Evolutionary conservation across 2,888 invertebrate genomes (phyloP).

Genomic region (Meteorus cinctellus): DNA sequence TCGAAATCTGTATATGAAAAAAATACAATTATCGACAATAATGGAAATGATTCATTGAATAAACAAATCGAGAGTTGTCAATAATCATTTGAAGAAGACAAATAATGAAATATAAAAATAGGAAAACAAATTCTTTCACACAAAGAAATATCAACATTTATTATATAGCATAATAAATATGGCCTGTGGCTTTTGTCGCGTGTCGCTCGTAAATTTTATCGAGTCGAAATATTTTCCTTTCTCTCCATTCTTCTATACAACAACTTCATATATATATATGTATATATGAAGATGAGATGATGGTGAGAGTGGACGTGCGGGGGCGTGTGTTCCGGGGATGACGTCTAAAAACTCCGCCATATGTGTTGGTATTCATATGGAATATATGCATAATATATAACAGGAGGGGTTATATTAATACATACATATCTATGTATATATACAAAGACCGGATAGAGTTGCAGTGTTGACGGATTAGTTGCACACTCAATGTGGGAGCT

Average conservation of each 20-base stretch:
- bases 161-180: conserved; percentile 28
- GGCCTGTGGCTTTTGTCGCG: conserved; percentile 42
- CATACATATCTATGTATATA: not conserved
- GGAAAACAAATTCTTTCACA: conserved; percentile 7
- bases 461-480: conserved; percentile 59
- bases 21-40: no score
- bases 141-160: conserved; percentile 39
- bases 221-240: conserved; percentile 41
- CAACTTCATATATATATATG: conserved; percentile 14
- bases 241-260: conserved; percentile 20
- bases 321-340: conserved; percentile 41
- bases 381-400: conserved; percentile 1
- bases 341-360: conserved; percentile 4
- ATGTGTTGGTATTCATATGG: not conserved
- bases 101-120: not conserved
- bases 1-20: no score
- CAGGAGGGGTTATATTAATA: conserved; percentile 34
- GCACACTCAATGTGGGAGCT: conserved; percentile 48
- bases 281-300: not conserved
- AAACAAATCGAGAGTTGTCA: not conserved
- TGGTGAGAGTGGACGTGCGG: conserved; percentile 26
- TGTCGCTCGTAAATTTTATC: conserved; percentile 44
- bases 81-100: not conserved
- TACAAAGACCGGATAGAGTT: conserved; percentile 51
- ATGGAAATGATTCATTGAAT: no score